Base-by-base conservation (phyloP, 2,797 vertebrate genomes). In the Kryptolebias ocellatus region DNA sequence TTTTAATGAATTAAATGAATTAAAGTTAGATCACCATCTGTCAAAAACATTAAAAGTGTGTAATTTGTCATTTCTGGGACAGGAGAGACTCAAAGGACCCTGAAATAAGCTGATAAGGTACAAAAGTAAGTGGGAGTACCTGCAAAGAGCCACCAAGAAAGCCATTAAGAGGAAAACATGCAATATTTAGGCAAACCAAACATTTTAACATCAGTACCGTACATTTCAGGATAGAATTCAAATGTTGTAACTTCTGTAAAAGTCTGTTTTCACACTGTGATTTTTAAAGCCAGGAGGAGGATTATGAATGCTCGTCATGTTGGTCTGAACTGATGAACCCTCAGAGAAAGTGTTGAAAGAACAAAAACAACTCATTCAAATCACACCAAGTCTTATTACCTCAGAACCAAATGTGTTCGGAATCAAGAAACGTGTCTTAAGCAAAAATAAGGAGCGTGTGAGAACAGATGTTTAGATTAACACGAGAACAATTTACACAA, bases 401-500 rank as follows among this genome's bases (percentile, higher is more conserved):
- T 44, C 28, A 24, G 83, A 74, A 18, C n/a, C 14, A 12, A 39
- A 15, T 42, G 1, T 67, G 79, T 66, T 79, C 0, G 16, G 5
- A 37, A 12, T 1, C 3, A 2, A 9, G 8, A 15, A 9, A 44
- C 34, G n/a, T 37, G 1, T 49, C 39, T 20, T 5, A 47, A 31
- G 16, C 16, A 56, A 42, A 47, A 3, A 57, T 44, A 63, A 44
- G 20, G 16, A 0, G 39, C 20, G 11, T 53, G 17, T 50, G 45
- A 17, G n/a, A 34, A n/a, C 1, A 14, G 1, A 10, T 54, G 29
- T 63, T 64, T 52, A 39, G 29, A 31, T 42, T 0, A 52, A 4
- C 24, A 49, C 0, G 1, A 24, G 18, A 3, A 47, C 3, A 0
- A 79, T 85, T 81, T 83, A 54, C 72, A 83, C 62, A 72, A 1